These are phyloP conservation scores for Nesogale talazaci DNA, from an alignment of 2,113 vertebrate genomes.

Conservation along the genomic window DNA sequence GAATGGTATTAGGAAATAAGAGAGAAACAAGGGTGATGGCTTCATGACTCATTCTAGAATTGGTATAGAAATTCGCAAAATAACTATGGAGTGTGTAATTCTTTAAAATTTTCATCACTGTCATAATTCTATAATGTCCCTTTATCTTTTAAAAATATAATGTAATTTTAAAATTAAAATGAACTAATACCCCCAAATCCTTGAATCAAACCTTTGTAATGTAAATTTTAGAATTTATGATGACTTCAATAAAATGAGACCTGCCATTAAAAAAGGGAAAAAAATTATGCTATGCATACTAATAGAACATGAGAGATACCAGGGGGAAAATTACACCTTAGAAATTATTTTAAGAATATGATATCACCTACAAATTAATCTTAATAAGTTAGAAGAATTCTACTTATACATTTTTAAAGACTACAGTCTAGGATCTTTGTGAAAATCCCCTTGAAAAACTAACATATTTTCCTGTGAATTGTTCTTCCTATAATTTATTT, in stretches of 20 bases:
- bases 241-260: conserved; percentile 37
- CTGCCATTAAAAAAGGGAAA: not conserved
- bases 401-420: not conserved
- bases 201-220: conserved; percentile 18
- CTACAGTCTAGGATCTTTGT: too few species aligned
- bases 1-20: not conserved
- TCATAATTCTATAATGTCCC: conserved; percentile 5
- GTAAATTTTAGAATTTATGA: not conserved
- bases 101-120: conserved; percentile 35
- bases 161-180: conserved; percentile 52
- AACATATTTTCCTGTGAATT: too few species aligned
- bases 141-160: not conserved
- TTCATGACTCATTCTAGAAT: not conserved
- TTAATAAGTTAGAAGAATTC: not conserved
- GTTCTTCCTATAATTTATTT: not conserved
- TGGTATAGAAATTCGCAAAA: not conserved
- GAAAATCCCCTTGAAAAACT: too few species aligned
- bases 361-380: conserved; percentile 4
- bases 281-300: not conserved
- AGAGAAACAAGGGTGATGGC: not conserved
- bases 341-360: not conserved
- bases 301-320: not conserved
- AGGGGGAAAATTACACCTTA: not conserved
- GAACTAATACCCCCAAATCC: not conserved
- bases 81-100: conserved; percentile 2